These are phyloP conservation scores for Martes martes DNA, from an alignment of 2,113 vertebrate genomes.

Conservation along the genomic window DNA sequence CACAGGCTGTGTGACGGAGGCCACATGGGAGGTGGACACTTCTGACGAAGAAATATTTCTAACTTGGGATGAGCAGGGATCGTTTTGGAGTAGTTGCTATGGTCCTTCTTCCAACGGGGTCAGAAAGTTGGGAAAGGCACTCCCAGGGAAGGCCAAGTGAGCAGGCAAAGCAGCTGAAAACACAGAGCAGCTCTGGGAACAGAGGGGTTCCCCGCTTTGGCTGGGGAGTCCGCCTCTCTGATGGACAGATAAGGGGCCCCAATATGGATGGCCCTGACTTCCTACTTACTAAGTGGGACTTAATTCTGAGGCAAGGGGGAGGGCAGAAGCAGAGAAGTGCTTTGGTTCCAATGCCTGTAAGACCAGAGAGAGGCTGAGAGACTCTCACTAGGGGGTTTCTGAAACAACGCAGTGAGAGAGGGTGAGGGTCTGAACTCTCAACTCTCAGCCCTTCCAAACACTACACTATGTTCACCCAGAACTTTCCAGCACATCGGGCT, in stretches of 20 bases:
- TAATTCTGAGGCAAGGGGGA: background rate
- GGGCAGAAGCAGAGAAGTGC: background rate
- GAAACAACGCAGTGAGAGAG: background rate
- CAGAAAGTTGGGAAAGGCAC: background rate
- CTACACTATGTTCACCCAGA: background rate
- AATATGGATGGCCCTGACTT: background rate
- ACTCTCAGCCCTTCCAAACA: background rate
- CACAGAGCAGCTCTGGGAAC: accelerated
- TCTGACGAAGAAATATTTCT: background rate
- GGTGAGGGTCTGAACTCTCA: background rate
- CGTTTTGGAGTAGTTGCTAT: background rate
- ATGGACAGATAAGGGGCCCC: background rate
- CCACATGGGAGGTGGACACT: too few species aligned
- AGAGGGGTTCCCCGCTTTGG: background rate
- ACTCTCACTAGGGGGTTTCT: background rate
- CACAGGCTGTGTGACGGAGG: background rate
- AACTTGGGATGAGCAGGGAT: background rate
- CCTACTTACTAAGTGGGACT: background rate
- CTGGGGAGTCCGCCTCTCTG: background rate
- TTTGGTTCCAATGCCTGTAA: background rate
- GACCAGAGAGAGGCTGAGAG: background rate
- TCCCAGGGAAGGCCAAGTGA: background rate
- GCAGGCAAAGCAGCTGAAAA: background rate
- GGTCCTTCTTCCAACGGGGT: background rate
- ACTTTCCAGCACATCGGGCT: background rate